A percentile compares a stretch with the other conserved stretches of the same genome.
Evolutionary conservation across 2,888 invertebrate species (phyloP).

Genomic region (Agrotis clavis): DNA sequence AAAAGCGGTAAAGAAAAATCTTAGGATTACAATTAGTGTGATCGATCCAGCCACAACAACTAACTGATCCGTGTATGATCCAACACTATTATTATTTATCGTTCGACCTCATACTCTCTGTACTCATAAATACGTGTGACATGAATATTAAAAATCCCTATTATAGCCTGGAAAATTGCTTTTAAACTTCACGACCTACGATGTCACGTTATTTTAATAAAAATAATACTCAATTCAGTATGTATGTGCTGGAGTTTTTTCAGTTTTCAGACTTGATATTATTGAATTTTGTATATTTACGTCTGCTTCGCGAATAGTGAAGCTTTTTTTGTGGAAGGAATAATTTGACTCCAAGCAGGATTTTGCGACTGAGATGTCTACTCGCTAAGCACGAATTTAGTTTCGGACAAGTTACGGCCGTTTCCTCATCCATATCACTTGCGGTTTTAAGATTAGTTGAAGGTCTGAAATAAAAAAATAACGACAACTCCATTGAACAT

Average conservation of each 20-base stretch:
- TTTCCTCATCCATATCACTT: no score
- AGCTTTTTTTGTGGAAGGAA: no score
- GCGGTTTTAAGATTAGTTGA: no score
- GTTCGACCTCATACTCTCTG: constrained; percentile 56
- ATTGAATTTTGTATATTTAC: background rate
- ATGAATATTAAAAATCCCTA: constrained; percentile 76
- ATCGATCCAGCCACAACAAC: background rate
- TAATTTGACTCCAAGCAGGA: no score
- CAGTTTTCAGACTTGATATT: constrained; percentile 1
- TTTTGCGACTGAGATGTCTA: no score
- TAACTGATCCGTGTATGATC: background rate
- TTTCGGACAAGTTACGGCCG: no score
- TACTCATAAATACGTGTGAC: constrained; percentile 64
- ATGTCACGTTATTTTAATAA: constrained; percentile 65
- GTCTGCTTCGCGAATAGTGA: no score
- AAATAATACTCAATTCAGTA: constrained; percentile 13
- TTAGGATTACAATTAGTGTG: background rate
- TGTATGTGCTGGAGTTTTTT: background rate
- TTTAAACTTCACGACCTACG: constrained; percentile 62
- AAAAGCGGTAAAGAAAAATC: no score
- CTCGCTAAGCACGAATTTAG: no score
- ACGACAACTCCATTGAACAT: no score
- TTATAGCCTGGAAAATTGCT: constrained; percentile 73
- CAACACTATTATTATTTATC: constrained; percentile 38
- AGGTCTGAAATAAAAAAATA: no score